Evolutionary conservation across 2,797 vertebrate genomes (phyloP).

Genomic region (Dendrocincla fuliginosa): DNA sequence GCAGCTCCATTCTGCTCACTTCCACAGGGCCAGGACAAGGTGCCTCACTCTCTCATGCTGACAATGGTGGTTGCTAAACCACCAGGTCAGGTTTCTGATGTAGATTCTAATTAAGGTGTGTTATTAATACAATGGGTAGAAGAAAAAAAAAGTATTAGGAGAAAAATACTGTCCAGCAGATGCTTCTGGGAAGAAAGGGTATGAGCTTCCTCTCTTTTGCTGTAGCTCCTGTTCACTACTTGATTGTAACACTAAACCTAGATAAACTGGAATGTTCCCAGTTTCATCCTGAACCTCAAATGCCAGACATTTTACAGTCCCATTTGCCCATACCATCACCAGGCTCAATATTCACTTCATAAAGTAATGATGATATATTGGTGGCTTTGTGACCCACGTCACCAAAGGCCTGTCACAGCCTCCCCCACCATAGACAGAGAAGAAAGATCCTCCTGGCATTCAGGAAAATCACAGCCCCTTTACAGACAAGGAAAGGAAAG

Average conservation of each 20-base stretch:
- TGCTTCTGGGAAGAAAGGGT: neutral
- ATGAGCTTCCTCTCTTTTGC: neutral
- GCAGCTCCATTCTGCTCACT: neutral
- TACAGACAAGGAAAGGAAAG: neutral
- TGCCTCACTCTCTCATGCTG: neutral
- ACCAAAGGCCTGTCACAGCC: neutral
- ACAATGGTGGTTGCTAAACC: neutral
- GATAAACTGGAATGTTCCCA: neutral
- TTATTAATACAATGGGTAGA: neutral
- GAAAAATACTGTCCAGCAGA: neutral
- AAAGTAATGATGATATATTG: neutral
- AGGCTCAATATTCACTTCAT: neutral
- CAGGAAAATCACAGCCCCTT: neutral
- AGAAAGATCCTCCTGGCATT: neutral
- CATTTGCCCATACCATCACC: neutral
- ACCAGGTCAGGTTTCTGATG: neutral
- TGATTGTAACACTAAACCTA: neutral
- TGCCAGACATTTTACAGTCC: neutral
- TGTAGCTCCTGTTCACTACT: neutral
- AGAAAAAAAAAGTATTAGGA: neutral
- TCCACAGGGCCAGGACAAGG: neutral
- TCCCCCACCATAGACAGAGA: fast-evolving
- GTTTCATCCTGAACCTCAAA: neutral
- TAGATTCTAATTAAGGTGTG: neutral
- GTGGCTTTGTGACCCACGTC: neutral